phyloP scores from a whole-genome alignment of 2,797 vertebrate species.

The Allobates femoralis region DNA sequence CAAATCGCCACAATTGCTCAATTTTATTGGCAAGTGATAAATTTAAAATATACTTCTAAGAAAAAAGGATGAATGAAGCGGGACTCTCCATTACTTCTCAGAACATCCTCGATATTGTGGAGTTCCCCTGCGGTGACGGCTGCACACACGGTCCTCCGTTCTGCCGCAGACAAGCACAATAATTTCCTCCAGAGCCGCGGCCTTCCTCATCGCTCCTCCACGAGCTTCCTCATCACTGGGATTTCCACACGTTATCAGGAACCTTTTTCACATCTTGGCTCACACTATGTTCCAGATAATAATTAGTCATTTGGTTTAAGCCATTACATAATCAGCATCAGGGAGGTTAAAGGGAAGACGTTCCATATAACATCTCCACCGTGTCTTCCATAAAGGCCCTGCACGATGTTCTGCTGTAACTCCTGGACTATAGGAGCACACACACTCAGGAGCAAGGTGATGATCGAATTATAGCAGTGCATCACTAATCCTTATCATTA shows the following conservation, averaged over 20 bases:
- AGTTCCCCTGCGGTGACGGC: background rate
- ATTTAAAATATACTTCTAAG: background rate
- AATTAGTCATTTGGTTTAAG: background rate
- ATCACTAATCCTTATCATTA: no score
- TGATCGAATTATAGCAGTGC: no score
- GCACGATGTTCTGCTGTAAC: no score
- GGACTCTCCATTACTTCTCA: background rate
- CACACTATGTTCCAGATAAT: background rate
- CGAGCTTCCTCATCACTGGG: conserved; percentile 21
- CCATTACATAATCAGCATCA: background rate
- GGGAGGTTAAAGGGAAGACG: background rate
- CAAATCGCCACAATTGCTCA: no score
- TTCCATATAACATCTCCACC: no score
- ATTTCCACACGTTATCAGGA: conserved; percentile 11
- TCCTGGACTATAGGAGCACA: no score
- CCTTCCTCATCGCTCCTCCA: background rate
- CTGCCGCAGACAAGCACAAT: background rate
- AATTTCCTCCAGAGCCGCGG: conserved; percentile 14
- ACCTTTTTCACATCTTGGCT: background rate
- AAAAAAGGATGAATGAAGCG: background rate
- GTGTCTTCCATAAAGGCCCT: no score
- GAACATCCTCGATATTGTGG: background rate
- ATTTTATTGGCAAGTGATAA: no score
- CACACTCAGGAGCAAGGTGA: no score
- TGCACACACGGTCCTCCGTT: conserved; percentile 7